phyloP scores from a whole-genome alignment of 2,113 vertebrate species.

The Monopterus albus region DNA sequence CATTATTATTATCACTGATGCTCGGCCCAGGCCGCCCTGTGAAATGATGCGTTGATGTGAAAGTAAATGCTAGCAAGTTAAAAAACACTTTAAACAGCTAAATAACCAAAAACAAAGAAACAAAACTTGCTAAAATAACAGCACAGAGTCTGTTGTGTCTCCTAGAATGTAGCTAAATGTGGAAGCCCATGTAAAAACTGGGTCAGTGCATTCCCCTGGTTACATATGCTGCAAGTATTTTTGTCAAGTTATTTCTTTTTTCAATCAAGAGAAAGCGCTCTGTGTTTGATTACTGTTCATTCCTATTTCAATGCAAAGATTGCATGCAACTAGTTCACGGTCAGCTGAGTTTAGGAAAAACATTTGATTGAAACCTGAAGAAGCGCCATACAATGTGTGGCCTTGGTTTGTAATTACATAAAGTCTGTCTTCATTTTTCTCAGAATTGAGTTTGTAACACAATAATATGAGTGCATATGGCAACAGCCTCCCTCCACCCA shows the following conservation, averaged over 20 bases:
- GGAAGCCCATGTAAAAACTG: constrained; percentile 25
- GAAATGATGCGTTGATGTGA: background rate
- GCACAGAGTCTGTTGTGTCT: background rate
- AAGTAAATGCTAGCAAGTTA: background rate
- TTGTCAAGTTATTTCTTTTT: constrained; percentile 27
- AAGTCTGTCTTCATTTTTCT: background rate
- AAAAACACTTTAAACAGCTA: background rate
- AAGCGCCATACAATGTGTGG: background rate
- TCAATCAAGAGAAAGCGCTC: background rate
- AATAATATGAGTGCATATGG: too few relatives aligned
- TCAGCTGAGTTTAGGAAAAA: background rate
- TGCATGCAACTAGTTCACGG: background rate
- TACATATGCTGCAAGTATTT: constrained; percentile 26
- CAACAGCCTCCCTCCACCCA: too few relatives aligned
- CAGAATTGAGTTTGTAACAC: background rate
- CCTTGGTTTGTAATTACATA: background rate
- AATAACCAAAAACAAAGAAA: background rate
- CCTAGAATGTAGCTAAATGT: background rate
- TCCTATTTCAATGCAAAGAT: background rate
- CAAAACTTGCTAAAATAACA: background rate
- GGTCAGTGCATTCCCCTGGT: background rate
- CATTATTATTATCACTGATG: constrained; percentile 2
- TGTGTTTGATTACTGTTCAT: background rate
- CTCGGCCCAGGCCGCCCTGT: background rate
- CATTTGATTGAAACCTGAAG: background rate